Evolutionary conservation across 2,113 vertebrate species (phyloP).

Genomic region (Spheniscus mendiculus): DNA sequence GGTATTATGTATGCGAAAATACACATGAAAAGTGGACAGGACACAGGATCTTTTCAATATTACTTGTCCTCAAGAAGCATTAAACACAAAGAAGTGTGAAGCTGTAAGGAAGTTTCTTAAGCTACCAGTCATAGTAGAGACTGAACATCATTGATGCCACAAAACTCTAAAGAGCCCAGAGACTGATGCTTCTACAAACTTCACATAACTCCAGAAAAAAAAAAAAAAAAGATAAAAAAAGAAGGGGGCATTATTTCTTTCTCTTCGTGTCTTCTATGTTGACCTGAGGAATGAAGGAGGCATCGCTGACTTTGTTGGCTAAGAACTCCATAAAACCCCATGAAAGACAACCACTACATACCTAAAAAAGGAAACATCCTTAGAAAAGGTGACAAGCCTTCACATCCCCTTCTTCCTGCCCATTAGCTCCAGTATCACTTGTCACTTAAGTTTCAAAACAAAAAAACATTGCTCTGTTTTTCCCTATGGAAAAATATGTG

Average conservation of each 20-base stretch:
- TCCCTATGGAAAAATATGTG: not conserved
- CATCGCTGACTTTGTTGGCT: not conserved
- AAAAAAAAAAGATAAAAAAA: fast-evolving
- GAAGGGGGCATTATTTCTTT: not conserved
- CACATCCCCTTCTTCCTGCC: not conserved
- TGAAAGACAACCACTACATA: not conserved
- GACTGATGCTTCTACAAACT: not conserved
- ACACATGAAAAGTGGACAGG: not conserved
- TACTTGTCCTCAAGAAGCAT: not conserved
- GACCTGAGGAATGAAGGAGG: not conserved
- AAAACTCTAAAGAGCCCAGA: not conserved
- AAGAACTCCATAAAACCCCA: not conserved
- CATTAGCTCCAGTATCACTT: not conserved
- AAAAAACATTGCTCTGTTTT: not conserved
- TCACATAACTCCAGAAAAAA: fast-evolving
- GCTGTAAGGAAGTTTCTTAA: not conserved
- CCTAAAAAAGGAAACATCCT: not conserved
- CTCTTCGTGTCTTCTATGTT: not conserved
- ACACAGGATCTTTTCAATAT: not conserved
- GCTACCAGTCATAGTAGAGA: not conserved
- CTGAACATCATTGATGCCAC: not conserved
- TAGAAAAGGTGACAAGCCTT: not conserved
- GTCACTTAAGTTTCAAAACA: not conserved
- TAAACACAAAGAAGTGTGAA: not conserved
- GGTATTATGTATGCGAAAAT: not conserved